A percentile compares a stretch with the other conserved stretches of the same genome.
These are phyloP conservation scores for Eueides isabella DNA, from an alignment of 1,140 invertebrate species.

Conservation along the genomic window DNA sequence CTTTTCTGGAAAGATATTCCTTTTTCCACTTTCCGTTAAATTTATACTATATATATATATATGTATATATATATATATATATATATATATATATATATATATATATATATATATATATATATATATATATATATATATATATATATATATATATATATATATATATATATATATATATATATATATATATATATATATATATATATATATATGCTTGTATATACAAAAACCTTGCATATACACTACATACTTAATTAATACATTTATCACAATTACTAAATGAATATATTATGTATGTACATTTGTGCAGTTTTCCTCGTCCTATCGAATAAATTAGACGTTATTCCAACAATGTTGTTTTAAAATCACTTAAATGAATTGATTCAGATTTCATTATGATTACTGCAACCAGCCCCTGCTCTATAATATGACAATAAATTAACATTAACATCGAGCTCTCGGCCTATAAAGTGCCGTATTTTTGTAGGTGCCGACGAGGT, in stretches of 20 bases:
- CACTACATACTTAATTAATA: neutral
- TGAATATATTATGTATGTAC: conserved; percentile 5
- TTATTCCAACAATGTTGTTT: conserved; percentile 12
- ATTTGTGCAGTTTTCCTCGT: conserved; percentile 21
- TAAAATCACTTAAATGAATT: conserved; percentile 19
- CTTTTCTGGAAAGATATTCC: neutral
- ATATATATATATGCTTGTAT: too few relatives aligned
- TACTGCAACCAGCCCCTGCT: conserved; percentile 3
- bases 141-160: too few relatives aligned
- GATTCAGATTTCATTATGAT: conserved; percentile 14
- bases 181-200: too few relatives aligned
- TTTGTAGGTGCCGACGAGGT: conserved; percentile 24
- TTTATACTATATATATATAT: too few relatives aligned
- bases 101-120: too few relatives aligned
- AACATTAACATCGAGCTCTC: conserved; percentile 13
- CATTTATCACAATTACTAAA: conserved; percentile 11
- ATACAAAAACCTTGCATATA: neutral
- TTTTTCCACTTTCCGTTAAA: neutral
- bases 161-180: too few relatives aligned
- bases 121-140: too few relatives aligned
- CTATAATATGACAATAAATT: conserved; percentile 19
- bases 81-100: too few relatives aligned
- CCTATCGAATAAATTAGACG: neutral
- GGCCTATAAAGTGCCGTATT: conserved; percentile 18
- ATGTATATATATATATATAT: too few relatives aligned